phyloP scores from a whole-genome alignment of 2,888 invertebrate genomes.

The Glaucopsyche alexis region DNA sequence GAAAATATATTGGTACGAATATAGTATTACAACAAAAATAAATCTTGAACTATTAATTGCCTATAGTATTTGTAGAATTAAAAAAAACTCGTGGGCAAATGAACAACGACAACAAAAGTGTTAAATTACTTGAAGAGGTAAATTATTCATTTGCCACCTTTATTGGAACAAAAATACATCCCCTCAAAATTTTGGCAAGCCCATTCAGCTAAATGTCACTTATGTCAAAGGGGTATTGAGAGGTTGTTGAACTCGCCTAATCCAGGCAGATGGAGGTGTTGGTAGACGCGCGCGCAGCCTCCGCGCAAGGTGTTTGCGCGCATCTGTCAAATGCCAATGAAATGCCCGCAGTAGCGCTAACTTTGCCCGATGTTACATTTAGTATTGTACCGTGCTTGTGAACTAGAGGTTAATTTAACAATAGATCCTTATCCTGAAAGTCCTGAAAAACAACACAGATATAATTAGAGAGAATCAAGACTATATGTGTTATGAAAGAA shows the following conservation, averaged over 20 bases:
- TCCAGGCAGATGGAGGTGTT: slow-evolving; percentile 26
- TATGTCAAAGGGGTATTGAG: slow-evolving; percentile 24
- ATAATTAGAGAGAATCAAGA: too few relatives aligned
- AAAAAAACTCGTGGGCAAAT: too few relatives aligned
- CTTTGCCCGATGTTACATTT: background rate
- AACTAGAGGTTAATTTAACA: background rate
- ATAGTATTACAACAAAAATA: too few relatives aligned
- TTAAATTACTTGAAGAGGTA: background rate
- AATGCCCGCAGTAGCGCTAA: background rate
- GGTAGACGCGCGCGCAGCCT: slow-evolving; percentile 40
- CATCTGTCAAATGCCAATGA: slow-evolving; percentile 40
- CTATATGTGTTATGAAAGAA: too few relatives aligned
- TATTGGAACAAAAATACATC: slow-evolving; percentile 14
- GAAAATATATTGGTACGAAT: too few relatives aligned
- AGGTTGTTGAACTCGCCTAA: slow-evolving; percentile 27
- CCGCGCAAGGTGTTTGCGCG: slow-evolving; percentile 43
- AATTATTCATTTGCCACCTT: background rate
- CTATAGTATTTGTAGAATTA: too few relatives aligned
- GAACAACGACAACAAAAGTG: background rate
- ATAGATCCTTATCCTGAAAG: background rate
- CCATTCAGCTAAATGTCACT: slow-evolving; percentile 22
- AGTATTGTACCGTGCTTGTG: background rate
- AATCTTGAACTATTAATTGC: too few relatives aligned
- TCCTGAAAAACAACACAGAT: too few relatives aligned
- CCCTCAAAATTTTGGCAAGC: slow-evolving; percentile 24